These are phyloP conservation scores for Pachyramphus minor DNA, from an alignment of 2,113 vertebrate genomes.

Conservation along the genomic window DNA sequence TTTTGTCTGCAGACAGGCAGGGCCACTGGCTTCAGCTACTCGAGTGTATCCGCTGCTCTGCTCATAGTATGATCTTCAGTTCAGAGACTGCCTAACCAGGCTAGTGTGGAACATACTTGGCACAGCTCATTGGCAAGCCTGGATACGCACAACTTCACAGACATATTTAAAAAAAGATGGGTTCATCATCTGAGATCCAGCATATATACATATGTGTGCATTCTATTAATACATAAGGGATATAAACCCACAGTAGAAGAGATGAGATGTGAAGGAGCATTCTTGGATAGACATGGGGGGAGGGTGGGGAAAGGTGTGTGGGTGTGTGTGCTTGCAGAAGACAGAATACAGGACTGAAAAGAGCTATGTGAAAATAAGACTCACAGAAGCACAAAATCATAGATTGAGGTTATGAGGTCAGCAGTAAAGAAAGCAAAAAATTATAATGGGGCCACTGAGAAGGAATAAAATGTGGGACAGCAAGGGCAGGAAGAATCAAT, in stretches of 20 bases:
- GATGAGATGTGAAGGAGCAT: neutral
- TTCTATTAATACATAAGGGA: neutral
- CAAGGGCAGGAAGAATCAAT: neutral
- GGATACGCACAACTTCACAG: neutral
- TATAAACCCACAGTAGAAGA: neutral
- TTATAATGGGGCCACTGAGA: neutral
- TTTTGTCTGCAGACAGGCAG: neutral
- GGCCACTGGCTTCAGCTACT: neutral
- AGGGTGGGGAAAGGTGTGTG: no score
- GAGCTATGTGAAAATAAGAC: neutral
- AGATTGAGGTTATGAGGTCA: neutral
- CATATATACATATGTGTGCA: neutral
- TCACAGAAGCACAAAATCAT: neutral
- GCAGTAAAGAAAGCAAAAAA: neutral
- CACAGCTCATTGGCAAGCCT: neutral
- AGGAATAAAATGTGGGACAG: neutral
- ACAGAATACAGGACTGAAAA: neutral
- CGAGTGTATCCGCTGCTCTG: neutral
- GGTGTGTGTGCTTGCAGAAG: neutral
- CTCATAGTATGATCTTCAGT: neutral
- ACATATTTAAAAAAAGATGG: neutral
- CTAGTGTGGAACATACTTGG: neutral
- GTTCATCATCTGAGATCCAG: neutral
- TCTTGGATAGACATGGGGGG: neutral
- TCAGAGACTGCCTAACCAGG: neutral